Evolutionary conservation across 2,797 vertebrate species (phyloP).

Genomic region (Pangasius krempfi): DNA sequence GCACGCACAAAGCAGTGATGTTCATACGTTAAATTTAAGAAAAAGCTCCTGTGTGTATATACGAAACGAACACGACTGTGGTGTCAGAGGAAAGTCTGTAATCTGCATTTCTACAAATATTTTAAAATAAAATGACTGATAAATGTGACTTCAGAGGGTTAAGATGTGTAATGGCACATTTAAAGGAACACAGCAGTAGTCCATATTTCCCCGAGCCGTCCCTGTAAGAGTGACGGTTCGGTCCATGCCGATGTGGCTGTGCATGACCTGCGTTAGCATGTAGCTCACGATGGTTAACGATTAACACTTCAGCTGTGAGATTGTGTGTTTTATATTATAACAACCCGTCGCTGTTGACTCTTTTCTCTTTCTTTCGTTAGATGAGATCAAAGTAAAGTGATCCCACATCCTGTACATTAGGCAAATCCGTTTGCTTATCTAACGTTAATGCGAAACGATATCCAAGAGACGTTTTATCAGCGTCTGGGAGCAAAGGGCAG

Average conservation of each 20-base stretch:
- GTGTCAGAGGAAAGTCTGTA: background rate
- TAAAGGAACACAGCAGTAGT: background rate
- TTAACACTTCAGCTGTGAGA: conserved; percentile 19
- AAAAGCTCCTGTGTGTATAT: background rate
- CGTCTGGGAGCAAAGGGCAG: background rate
- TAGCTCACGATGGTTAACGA: background rate
- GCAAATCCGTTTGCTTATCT: conserved; percentile 24
- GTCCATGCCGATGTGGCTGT: background rate
- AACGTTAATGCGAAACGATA: background rate
- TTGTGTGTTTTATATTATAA: background rate
- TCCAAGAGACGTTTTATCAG: conserved; percentile 26
- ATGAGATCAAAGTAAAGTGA: conserved; percentile 14
- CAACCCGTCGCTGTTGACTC: background rate
- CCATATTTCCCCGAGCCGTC: background rate
- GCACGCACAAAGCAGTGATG: background rate
- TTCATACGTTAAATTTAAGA: background rate
- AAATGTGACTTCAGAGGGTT: background rate
- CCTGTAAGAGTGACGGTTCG: background rate
- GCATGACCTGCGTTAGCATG: background rate
- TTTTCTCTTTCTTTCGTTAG: background rate
- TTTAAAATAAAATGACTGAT: background rate
- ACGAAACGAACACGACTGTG: background rate
- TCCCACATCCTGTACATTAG: background rate
- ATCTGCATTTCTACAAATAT: background rate
- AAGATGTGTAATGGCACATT: background rate